Base-by-base conservation (phyloP, 2,888 invertebrate genomes). In the Mylabris sibirica region DNA sequence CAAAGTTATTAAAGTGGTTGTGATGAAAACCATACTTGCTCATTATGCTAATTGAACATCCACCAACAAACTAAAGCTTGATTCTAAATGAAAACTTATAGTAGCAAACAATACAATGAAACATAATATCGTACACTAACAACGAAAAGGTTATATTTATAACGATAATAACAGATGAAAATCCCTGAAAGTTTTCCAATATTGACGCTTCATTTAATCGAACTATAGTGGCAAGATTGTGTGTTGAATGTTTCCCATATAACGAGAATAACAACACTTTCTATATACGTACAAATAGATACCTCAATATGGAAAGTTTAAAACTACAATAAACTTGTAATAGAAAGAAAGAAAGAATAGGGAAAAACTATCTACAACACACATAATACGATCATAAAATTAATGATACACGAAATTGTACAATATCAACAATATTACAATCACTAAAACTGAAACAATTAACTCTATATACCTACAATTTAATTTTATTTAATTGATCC, bases 391-490 rank as follows among this genome's bases (percentile, higher is more conserved):
- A 57, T 12, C 12, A 66, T 69, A 66, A 70, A 70, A 70, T 64
- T 65, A 70, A 70, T 70, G 67, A 65, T 70, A 66, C 70, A 65
- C 70, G 53, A 70, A 70, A 70, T 65, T 30, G 30, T 70, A 70
- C 70, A 70, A 65, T 67, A 65, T 70, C 63, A 57, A 70, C 70
- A 67, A 70, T 70, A 67, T 65, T 67, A 67, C 65, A 70, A 70
- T 67, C 65, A 63, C 59, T 61, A 67, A 67, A 70, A 62, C 69
- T 22, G n/a, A 57, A 14, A 20, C 57, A 57, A 57, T 57, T 22
- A 57, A 57, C 57, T 57, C 57, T 57, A 57, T 57, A n/a, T n/a
- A n/a, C n/a, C n/a, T n/a, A 57, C 57, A 9, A 24, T 57, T 57
- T 24, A 24, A 53, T 53, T 53, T 53, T 22, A 24, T 57, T 57